Conservation (phyloP, 1,140 invertebrate genomes). For the Drosophila bifasciata region DNA sequence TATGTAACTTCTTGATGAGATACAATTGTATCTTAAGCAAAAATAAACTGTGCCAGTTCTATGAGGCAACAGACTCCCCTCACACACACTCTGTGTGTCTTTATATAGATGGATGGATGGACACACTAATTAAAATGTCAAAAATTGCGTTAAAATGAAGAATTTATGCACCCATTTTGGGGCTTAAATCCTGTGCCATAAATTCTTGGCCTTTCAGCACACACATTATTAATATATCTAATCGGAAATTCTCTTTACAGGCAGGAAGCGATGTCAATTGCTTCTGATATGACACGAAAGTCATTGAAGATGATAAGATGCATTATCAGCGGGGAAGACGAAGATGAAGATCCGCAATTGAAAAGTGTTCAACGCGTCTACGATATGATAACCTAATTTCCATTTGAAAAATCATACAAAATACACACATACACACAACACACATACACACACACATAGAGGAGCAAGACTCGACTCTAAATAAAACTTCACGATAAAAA, state of each 20-base stretch:
- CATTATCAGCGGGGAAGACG: constrained; percentile 83
- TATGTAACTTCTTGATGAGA: constrained; percentile 44
- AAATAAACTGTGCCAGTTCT: constrained; percentile 72
- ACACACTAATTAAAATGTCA: constrained; percentile 78
- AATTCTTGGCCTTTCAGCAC: constrained; percentile 12
- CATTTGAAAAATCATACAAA: constrained; percentile 29
- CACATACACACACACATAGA: constrained; percentile 19
- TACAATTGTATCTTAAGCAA: constrained; percentile 58
- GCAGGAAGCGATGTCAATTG: no score
- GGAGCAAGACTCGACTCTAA: constrained; percentile 17
- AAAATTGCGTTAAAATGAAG: constrained; percentile 63
- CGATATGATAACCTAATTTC: constrained; percentile 83
- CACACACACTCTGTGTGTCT: constrained; percentile 13
- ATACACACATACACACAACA: no score
- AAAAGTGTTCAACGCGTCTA: constrained; percentile 80
- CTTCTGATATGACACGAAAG: constrained; percentile 67
- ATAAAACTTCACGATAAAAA: constrained; percentile 19
- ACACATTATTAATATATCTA: no score
- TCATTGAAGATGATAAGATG: constrained; percentile 77
- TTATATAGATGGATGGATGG: constrained; percentile 45
- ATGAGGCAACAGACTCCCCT: background rate
- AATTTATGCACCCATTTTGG: constrained; percentile 66
- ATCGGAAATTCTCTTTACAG: no score
- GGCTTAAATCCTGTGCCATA: constrained; percentile 53
- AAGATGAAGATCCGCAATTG: constrained; percentile 81